Evolutionary conservation across 2,113 vertebrate genomes (phyloP), one percentile per base, ranked within the genome.

Genomic region (Lepus europaeus): DNA sequence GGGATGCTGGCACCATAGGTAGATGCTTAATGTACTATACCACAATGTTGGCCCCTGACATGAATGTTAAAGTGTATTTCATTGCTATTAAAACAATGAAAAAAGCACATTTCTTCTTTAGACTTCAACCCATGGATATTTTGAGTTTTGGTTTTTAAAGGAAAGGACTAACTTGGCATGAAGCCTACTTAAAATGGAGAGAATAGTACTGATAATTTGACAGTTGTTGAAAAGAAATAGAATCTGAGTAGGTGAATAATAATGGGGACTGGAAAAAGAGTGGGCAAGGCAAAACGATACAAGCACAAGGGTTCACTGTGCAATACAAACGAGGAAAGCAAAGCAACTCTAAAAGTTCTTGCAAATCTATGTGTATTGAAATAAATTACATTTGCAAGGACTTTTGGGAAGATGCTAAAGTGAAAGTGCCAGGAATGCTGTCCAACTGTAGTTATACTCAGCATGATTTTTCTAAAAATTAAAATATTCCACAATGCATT

Each of bases 351-450:
- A 33, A 33, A 88, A 53, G 19, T 90, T 77, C 92, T 39, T 68
- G 6, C 56, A 61, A 81, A 59, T 33, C 8, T 72, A 8, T 6
- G 2, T 14, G 22, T 9, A 68, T 17, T 63, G 79, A 91, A 36
- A 80, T 70, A 90, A 93, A 91, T 89, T 56, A 88, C 31, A 77
- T 56, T 87, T 80, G 79, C 49, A 80, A 87, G 61, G 83, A 64
- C 45, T 95, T 94, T 83, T 87, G 89, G 64, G 89, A 97, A 93
- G 82, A 79, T n/a, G 29, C 27, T 87, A 27, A 80, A n/a, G 19
- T 4, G 19, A 53, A 89, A 82, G 89, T 94, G 22, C n/a, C 27
- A 90, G 72, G 53, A 91, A 87, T 25, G 10, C 9, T 27, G 27
- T 80, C 69, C 17, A 59, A 22, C 13, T 49, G 49, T 33, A 66